Evolutionary conservation across 2,113 vertebrate species (phyloP), one percentile per base, ranked within the genome.

Genomic region (Colossoma macropomum): DNA sequence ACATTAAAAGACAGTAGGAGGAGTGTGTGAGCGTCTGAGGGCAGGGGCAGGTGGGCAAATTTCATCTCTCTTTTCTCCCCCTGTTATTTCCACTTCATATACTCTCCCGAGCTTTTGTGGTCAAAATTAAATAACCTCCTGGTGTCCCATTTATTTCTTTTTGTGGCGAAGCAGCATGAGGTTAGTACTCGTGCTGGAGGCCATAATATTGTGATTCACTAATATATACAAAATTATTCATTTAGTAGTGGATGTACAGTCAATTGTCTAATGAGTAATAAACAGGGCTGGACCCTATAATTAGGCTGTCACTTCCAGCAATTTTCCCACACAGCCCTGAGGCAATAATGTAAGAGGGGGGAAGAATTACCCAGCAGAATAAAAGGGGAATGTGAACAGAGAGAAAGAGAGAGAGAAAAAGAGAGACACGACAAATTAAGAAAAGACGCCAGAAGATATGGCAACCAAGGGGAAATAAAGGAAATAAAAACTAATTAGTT

Each of bases 201-300:
- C 93, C 93, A 93, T 92, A 91, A 94, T 92, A 93, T 91, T 93
- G 87, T 92, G 93, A 92, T 93, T 84, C 92, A 87, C 88, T 95
- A 94, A 95, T 95, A 93, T 92, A 94, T 93, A 94, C 94, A 94
- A 93, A 94, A 95, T 95, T 94, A 96, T 94, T 95, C 93, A 94
- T 94, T 95, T 94, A 94, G 94, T 88, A 90, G 91, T 92, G 88
- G 92, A 94, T 92, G 92, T 94, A 93, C 93, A 93, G 92, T 92
- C 93, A 89, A 93, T 92, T 93, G 93, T 95, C 93, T 95, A 94
- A 95, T 93, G 92, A 92, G 90, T 94, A 95, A 95, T 95, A 94
- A 95, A 93, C 92, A 89, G 91, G 90, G 87, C 90, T 90, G 91
- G 88, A 90, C 86, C 92, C 91, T 89, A 93, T 95, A 95, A 95